phyloP scores from a whole-genome alignment of 92 coral and sea anemone genomes.

The Plumapathes pennacea region DNA sequence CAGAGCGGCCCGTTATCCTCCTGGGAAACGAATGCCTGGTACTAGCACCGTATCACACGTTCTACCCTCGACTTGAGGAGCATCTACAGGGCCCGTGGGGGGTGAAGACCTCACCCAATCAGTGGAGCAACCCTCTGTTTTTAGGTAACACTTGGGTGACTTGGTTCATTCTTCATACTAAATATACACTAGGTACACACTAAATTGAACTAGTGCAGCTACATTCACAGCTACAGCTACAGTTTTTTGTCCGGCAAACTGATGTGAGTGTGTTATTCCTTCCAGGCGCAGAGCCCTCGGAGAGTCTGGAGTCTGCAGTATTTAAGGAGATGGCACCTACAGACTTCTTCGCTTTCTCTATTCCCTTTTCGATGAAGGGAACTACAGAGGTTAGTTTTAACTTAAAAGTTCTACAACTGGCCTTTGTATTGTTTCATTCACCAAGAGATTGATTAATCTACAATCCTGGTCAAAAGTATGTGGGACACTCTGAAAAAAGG shows the following conservation, averaged over 20 bases:
- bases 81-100: slow-evolving; percentile 86
- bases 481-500: too few relatives aligned
- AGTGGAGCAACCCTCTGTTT: slow-evolving; percentile 88
- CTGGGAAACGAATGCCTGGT: slow-evolving; percentile 80
- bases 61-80: slow-evolving; percentile 91
- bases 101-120: slow-evolving; percentile 62
- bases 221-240: too few relatives aligned
- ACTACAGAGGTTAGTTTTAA: slow-evolving; percentile 80
- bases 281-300: slow-evolving; percentile 14
- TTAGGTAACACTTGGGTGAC: slow-evolving; percentile 59
- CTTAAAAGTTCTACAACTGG: not conserved
- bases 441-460: not conserved
- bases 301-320: slow-evolving; percentile 18
- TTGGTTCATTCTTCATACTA: not conserved
- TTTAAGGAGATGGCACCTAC: slow-evolving; percentile 76
- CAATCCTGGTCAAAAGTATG: too few relatives aligned
- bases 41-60: slow-evolving; percentile 90
- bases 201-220: not conserved
- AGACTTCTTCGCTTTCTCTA: slow-evolving; percentile 85
- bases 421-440: not conserved
- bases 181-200: not conserved
- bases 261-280: not conserved
- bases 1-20: slow-evolving; percentile 81
- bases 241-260: too few relatives aligned
- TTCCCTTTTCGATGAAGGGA: slow-evolving; percentile 95